phyloP scores from a whole-genome alignment of 2,797 vertebrate species.

The Dipus sagitta region DNA sequence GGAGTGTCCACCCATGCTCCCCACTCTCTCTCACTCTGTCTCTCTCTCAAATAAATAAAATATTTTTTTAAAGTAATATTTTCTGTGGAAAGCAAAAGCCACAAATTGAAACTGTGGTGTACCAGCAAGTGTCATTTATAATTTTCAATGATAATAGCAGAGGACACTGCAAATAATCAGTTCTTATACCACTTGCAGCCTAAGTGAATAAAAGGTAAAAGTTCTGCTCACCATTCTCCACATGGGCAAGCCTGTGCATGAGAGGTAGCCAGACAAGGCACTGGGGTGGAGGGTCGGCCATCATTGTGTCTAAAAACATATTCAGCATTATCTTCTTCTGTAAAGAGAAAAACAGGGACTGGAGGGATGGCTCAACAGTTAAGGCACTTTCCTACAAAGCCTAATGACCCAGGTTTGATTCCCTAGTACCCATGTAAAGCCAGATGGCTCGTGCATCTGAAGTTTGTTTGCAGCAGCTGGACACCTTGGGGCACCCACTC shows the following conservation, averaged over 20 bases:
- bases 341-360: conserved; percentile 81
- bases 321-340: conserved; percentile 98
- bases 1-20: too few relatives aligned
- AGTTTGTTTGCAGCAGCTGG: too few relatives aligned
- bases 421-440: too few relatives aligned
- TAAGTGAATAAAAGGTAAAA: background rate
- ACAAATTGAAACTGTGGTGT: background rate
- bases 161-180: background rate
- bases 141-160: background rate
- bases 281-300: conserved; percentile 98
- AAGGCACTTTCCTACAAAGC: too few relatives aligned
- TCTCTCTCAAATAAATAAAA: too few relatives aligned
- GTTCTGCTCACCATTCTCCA: conserved; percentile 94
- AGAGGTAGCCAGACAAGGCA: conserved; percentile 99
- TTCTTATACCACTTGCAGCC: background rate
- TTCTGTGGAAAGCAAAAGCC: conserved; percentile 38
- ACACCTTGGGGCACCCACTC: too few relatives aligned
- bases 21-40: too few relatives aligned
- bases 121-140: background rate
- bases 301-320: conserved; percentile 97
- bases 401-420: too few relatives aligned
- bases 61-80: background rate
- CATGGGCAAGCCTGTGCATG: conserved; percentile 98
- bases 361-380: too few relatives aligned
- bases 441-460: too few relatives aligned